Evolutionary conservation across 2,888 invertebrate species (phyloP).

Genomic region (Strigamia crassipes): DNA sequence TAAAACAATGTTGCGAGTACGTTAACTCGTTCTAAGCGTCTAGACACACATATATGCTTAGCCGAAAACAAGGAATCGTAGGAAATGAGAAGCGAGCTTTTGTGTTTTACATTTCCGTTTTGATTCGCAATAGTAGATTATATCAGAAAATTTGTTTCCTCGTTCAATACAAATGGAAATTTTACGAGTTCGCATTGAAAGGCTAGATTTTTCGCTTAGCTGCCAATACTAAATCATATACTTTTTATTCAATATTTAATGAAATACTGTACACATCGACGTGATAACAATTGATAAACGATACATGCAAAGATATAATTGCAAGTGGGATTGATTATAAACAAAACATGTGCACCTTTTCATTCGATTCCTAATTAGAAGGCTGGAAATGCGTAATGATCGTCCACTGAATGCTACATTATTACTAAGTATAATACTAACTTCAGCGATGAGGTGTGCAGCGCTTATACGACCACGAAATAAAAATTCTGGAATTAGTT

Average conservation of each 20-base stretch:
- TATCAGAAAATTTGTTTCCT: not conserved
- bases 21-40: not conserved
- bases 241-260: not conserved
- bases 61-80: not conserved
- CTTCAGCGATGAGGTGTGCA: not conserved
- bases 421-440: conserved; percentile 2
- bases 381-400: not conserved
- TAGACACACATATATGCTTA: not conserved
- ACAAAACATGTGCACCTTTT: not conserved
- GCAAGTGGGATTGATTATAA: not conserved
- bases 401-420: not conserved
- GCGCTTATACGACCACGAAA: not conserved
- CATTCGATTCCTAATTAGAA: not conserved
- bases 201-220: not conserved
- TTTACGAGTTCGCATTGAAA: conserved; percentile 3
- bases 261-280: not conserved
- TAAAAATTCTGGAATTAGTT: not conserved
- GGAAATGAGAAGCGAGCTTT: not conserved
- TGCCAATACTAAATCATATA: conserved; percentile 8
- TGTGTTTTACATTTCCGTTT: conserved; percentile 1
- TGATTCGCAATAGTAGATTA: conserved; percentile 11
- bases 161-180: conserved; percentile 11
- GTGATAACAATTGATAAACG: not conserved
- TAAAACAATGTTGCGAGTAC: not conserved
- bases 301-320: not conserved